Evolutionary conservation across 2,888 invertebrate genomes (phyloP).

Genomic region (Nycteola revayana): DNA sequence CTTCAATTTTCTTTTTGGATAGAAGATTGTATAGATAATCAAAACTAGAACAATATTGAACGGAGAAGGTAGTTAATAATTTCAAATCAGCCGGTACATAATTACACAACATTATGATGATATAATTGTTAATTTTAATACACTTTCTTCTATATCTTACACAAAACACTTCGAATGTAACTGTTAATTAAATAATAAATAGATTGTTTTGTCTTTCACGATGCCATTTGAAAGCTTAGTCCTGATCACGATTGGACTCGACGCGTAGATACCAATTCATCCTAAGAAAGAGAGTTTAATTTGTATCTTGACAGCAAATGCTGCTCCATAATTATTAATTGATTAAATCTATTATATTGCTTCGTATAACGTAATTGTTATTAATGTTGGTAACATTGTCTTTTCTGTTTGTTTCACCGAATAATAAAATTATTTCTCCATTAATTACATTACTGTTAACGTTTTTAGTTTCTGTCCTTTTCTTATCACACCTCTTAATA

Average conservation of each 20-base stretch:
- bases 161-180: slow-evolving; percentile 12
- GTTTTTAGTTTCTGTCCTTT: no score
- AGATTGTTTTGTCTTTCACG: slow-evolving; percentile 37
- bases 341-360: slow-evolving; percentile 47
- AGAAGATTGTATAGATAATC: no score
- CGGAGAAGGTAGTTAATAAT: no score
- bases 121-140: no score
- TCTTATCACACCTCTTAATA: no score
- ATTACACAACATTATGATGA: no score
- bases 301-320: slow-evolving; percentile 51
- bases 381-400: slow-evolving; percentile 7
- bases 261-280: slow-evolving; percentile 37
- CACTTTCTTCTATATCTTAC: slow-evolving; percentile 6
- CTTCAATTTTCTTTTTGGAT: no score
- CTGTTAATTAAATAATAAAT: slow-evolving; percentile 24
- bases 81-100: no score
- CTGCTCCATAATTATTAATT: slow-evolving; percentile 54
- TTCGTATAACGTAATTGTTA: slow-evolving; percentile 23
- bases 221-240: slow-evolving; percentile 40
- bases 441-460: no score
- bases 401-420: no score
- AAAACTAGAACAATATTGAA: no score
- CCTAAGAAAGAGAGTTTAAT: slow-evolving; percentile 57
- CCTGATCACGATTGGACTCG: slow-evolving; percentile 55
- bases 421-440: no score